A percentile compares a stretch with the other conserved stretches of the same genome.
These are phyloP conservation scores for Calcarius ornatus DNA, from an alignment of 2,113 vertebrate species.

Conservation along the genomic window DNA sequence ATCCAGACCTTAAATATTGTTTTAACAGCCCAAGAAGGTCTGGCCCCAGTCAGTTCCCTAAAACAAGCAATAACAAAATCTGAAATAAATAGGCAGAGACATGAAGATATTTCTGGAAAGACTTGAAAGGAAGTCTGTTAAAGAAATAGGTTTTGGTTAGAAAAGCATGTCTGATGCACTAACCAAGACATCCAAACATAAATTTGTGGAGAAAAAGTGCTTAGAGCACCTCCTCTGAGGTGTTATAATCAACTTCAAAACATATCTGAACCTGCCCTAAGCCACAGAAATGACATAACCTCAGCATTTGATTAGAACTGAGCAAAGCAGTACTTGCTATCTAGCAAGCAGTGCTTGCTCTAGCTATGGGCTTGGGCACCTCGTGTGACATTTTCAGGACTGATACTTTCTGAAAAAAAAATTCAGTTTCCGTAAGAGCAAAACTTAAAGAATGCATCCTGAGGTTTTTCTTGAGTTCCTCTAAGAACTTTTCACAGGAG, in stretches of 20 bases:
- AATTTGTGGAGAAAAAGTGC: not conserved
- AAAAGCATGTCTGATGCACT: not conserved
- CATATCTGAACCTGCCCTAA: not conserved
- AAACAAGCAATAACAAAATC: conserved; percentile 56
- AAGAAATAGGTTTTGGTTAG: conserved; percentile 19
- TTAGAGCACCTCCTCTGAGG: not conserved
- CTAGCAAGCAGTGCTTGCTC: no score
- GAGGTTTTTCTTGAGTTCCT: not conserved
- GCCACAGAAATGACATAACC: not conserved
- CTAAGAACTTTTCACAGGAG: not conserved
- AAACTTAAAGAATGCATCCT: not conserved
- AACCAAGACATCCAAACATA: not conserved
- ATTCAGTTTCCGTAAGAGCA: not conserved
- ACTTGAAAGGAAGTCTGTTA: conserved; percentile 5
- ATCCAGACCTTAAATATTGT: conserved; percentile 51
- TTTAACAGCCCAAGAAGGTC: conserved; percentile 44
- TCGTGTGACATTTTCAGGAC: not conserved
- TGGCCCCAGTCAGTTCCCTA: conserved; percentile 40
- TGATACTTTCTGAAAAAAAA: not conserved
- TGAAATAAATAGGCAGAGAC: conserved; percentile 44
- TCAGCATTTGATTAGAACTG: not conserved
- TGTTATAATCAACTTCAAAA: not conserved
- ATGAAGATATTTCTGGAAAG: conserved; percentile 1
- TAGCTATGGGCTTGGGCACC: not conserved
- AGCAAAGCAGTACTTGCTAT: not conserved